A percentile compares a stretch with the other conserved stretches of the same genome.
These are phyloP conservation scores for Platyrinchus mystaceus DNA, from an alignment of 2,797 vertebrate species.

Conservation along the genomic window DNA sequence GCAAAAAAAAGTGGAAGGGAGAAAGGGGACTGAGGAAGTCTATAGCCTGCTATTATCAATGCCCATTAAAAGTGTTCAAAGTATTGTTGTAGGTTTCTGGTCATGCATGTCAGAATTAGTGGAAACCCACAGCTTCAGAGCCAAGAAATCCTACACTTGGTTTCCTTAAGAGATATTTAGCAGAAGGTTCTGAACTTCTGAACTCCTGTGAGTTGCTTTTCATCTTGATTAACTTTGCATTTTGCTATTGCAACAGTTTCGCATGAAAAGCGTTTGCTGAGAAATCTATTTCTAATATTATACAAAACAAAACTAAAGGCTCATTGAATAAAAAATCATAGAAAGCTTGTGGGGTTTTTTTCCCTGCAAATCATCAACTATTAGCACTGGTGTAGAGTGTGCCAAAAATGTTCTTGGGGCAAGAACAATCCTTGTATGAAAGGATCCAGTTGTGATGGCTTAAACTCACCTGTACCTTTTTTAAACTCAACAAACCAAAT, in stretches of 20 bases:
- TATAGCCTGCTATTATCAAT: background rate
- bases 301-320: background rate
- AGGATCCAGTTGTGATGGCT: background rate
- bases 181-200: background rate
- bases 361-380: background rate
- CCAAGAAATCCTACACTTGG: background rate
- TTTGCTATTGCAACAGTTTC: conserved; percentile 29
- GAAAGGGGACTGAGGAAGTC: background rate
- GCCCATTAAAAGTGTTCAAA: background rate
- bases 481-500: background rate
- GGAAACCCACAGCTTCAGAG: background rate
- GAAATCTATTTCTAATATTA: conserved; percentile 32
- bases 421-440: background rate
- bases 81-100: background rate
- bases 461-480: background rate
- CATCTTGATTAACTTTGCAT: conserved; percentile 22
- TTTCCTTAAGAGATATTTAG: background rate
- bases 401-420: background rate
- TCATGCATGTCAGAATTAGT: background rate
- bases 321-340: background rate
- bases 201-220: background rate
- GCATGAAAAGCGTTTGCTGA: conserved; percentile 26
- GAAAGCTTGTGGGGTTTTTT: background rate
- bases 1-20: background rate
- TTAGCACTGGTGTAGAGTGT: background rate